phyloP scores from a whole-genome alignment of 2,888 invertebrate genomes.

The Thera obeliscata region DNA sequence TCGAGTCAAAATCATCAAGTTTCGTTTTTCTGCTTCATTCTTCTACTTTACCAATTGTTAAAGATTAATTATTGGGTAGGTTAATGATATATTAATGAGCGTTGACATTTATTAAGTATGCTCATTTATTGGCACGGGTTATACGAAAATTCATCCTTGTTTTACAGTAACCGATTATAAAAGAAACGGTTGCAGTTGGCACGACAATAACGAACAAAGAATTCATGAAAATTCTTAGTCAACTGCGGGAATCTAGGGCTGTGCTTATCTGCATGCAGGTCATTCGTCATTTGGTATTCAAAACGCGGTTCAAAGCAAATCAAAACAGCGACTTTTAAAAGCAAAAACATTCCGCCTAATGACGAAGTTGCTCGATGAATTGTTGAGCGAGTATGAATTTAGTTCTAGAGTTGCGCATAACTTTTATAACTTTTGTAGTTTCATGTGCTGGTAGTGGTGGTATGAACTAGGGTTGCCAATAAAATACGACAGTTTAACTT shows the following conservation, averaged over 20 bases:
- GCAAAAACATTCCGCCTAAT: slow-evolving; percentile 23
- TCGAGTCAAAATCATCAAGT: too few species aligned
- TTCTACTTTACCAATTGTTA: too few species aligned
- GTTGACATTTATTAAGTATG: too few species aligned
- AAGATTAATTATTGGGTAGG: too few species aligned
- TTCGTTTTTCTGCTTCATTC: too few species aligned
- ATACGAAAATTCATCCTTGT: background rate
- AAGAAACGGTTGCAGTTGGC: background rate
- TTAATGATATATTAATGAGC: too few species aligned
- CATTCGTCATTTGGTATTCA: slow-evolving; percentile 67
- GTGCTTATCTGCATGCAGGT: slow-evolving; percentile 59
- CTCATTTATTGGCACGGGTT: too few species aligned
- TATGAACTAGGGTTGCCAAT: background rate
- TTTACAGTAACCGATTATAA: background rate
- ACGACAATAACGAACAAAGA: slow-evolving; percentile 9
- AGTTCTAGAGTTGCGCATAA: slow-evolving; percentile 1
- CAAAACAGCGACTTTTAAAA: slow-evolving; percentile 60
- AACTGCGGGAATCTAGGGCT: slow-evolving; percentile 27
- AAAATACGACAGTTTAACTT: background rate
- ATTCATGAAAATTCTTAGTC: slow-evolving; percentile 30
- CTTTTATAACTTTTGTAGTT: background rate
- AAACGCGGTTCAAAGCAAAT: slow-evolving; percentile 57
- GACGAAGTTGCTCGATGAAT: slow-evolving; percentile 18
- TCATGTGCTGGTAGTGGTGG: background rate
- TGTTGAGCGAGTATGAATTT: slow-evolving; percentile 10